Base-by-base conservation (phyloP, 1,140 invertebrate species). In the Rhizoglyphus robini region DNA sequence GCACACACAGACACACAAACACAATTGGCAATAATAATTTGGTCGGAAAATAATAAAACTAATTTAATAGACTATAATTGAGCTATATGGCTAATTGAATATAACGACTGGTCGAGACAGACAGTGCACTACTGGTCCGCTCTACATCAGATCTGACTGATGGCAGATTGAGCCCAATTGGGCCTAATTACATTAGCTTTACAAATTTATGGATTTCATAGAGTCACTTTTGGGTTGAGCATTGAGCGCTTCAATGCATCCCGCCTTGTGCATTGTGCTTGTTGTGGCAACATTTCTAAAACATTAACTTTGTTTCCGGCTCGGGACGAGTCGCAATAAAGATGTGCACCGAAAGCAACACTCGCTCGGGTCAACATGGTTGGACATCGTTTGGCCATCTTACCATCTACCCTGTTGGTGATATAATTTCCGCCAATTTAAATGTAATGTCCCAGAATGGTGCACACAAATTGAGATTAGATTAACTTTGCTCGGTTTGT, bases 351-450 rank as follows among this genome's bases (percentile, higher is more conserved):
- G n/a, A n/a, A n/a, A n/a, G n/a, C n/a, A n/a, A n/a, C n/a, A n/a
- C n/a, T n/a, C n/a, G n/a, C n/a, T n/a, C n/a, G n/a, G n/a, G n/a
- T n/a, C n/a, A n/a, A n/a, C n/a, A n/a, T n/a, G n/a, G n/a, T n/a
- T n/a, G n/a, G n/a, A n/a, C n/a, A n/a, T n/a, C n/a, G n/a, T n/a
- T n/a, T n/a, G n/a, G n/a, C n/a, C n/a, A n/a, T n/a, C n/a, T n/a
- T n/a, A n/a, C n/a, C n/a, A n/a, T n/a, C n/a, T n/a, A n/a, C n/a
- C n/a, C 8, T 8, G 15, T 54, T 54, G 51, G 23, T 32, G 51
- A 54, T 54, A 54, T 54, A 54, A 54, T 54, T 54, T 54, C 51
- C 51, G 51, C 51, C 51, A 25, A 54, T 54, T 54, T 54, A 54
- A 54, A 54, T 54, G 8, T 8, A 27, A 54, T 32, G 31, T 54